Percentiles rank a stretch among this genome's conserved stretches.
These are phyloP conservation scores for Notospermus geniculatus DNA, from an alignment of 1,140 invertebrate genomes.

Conservation along the genomic window DNA sequence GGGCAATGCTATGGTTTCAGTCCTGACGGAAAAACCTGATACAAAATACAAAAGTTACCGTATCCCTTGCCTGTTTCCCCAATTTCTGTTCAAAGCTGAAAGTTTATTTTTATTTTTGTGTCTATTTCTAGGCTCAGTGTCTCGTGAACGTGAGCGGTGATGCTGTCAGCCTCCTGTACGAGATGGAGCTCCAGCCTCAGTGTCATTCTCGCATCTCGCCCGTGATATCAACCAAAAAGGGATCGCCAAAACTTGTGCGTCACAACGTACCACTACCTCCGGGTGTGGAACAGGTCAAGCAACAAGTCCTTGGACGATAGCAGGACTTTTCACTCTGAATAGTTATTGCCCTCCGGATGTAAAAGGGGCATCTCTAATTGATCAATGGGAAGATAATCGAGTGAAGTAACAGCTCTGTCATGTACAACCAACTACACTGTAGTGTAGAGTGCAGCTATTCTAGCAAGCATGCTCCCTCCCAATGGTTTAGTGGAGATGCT, in stretches of 20 bases:
- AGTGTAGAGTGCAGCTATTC: not conserved
- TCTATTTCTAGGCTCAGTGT: slow-evolving; percentile 66
- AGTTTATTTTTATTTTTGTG: slow-evolving; percentile 12
- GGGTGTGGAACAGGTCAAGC: not conserved
- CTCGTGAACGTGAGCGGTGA: slow-evolving; percentile 93
- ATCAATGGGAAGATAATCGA: too few relatives aligned
- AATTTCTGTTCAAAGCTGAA: not conserved
- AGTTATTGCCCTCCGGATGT: too few relatives aligned
- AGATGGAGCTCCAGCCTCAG: slow-evolving; percentile 6
- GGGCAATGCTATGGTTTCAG: not conserved
- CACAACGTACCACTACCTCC: not conserved
- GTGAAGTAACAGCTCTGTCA: not conserved
- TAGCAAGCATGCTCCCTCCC: not conserved
- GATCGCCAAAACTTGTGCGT: slow-evolving; percentile 3
- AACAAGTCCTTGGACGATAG: not conserved
- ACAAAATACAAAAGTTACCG: not conserved
- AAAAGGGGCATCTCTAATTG: too few relatives aligned
- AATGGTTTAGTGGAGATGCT: not conserved
- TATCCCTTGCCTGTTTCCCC: not conserved
- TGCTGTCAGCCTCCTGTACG: slow-evolving; percentile 64
- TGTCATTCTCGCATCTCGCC: slow-evolving; percentile 3
- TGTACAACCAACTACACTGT: not conserved
- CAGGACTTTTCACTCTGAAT: not conserved
- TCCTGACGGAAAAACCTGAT: too few relatives aligned
- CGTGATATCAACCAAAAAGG: not conserved